Evolutionary conservation across 2,797 vertebrate species (phyloP).

Genomic region (Anguilla megastoma): DNA sequence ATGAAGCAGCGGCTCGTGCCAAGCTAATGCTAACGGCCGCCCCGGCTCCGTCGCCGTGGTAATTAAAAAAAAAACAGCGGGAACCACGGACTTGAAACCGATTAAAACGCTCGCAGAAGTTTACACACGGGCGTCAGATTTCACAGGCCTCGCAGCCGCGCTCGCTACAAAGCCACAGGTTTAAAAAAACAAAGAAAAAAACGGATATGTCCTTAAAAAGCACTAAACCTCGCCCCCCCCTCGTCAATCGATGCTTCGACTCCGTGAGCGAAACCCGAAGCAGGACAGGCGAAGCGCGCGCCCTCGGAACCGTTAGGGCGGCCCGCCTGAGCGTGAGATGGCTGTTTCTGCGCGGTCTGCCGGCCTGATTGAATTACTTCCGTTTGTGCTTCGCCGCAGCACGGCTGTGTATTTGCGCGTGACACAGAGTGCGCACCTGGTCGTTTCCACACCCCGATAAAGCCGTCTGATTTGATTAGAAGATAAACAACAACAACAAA

Average conservation of each 20-base stretch:
- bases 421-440: neutral
- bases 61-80: neutral
- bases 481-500: neutral
- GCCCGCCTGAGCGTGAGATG: neutral
- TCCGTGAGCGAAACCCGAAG: neutral
- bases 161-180: neutral
- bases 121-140: too few species aligned
- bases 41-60: neutral
- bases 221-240: neutral
- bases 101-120: neutral
- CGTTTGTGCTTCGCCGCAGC: neutral
- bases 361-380: neutral
- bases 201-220: neutral
- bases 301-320: neutral
- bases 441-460: neutral
- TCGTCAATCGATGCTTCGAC: neutral
- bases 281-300: neutral
- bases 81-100: neutral
- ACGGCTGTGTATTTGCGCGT: neutral
- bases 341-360: neutral
- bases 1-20: neutral
- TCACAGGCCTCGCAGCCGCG: neutral
- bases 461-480: neutral
- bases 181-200: too few species aligned
- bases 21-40: neutral